Evolutionary conservation across 1,140 invertebrate genomes (phyloP), one percentile per base, ranked within the genome.

Genomic region (Pollicipes pollicipes): DNA sequence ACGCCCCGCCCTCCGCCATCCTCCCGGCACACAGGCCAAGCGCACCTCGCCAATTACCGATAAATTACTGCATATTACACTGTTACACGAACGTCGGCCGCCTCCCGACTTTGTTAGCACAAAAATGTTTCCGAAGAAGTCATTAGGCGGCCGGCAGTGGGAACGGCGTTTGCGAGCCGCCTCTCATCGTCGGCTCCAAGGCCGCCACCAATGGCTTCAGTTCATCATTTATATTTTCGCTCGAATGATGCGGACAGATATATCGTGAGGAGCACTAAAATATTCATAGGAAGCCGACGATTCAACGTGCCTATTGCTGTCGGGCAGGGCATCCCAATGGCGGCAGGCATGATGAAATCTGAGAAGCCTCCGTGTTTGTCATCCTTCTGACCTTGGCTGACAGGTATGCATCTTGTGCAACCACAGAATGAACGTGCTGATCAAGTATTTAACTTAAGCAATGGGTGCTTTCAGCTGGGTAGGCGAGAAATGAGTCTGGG

Each of bases 61-160:
- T 58, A 58, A 58, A 58, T 58, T 58, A 58, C 45, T 58, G 45
- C 45, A 58, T 58, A 58, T 58, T 58, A 58, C 45, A 58, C 45
- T 58, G 24, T 58, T 58, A 58, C 45, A 21, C 45, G 45, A 21
- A 10, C 45, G 45, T 21, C 24, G 24, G 45, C 13, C 45, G 45
- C 45, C 45, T 58, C 45, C 45, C 45, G 13, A 21, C 45, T 58
- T 58, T 58, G 45, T 58, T 58, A 58, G 45, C 45, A 24, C 45
- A 58, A 58, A 58, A 58, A 58, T 58, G 45, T 58, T 58, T 58
- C 45, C 45, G 45, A 58, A 58, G 45, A 58, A 58, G 45, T 58
- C 45, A 58, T 58, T 58, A 58, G 2, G 45, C 3, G 45, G 45
- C 45, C 10, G 45, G 8, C 17, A 58, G 21, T 58, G 45, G 13